These are phyloP conservation scores for Thryonomys swinderianus DNA, from an alignment of 2,113 vertebrate genomes.

Conservation along the genomic window DNA sequence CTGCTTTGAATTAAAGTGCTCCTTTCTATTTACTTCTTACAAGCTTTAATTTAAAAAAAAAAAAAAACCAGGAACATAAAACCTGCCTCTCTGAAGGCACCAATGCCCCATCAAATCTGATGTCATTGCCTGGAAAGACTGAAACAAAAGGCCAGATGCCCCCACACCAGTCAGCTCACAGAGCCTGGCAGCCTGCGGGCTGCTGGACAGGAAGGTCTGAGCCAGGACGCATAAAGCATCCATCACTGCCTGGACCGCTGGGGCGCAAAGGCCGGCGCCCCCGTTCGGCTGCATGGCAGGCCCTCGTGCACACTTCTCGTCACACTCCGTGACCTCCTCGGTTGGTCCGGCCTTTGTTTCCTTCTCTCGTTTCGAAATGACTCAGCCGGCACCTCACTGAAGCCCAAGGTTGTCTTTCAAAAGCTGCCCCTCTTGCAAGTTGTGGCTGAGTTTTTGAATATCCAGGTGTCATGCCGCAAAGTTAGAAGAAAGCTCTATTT, in stretches of 20 bases:
- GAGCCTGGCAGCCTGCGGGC: background rate
- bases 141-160: constrained; percentile 43
- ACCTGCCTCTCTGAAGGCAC: background rate
- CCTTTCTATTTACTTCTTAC: constrained; percentile 52
- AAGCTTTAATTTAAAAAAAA: constrained; percentile 39
- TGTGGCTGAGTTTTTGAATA: background rate
- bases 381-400: background rate
- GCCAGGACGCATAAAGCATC: background rate
- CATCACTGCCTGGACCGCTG: background rate
- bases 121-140: constrained; percentile 33
- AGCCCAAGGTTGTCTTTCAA: constrained; percentile 14
- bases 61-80: constrained; percentile 42
- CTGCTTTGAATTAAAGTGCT: constrained; percentile 15
- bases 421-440: constrained; percentile 1
- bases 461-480: background rate
- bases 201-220: background rate
- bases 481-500: background rate
- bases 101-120: constrained; percentile 50
- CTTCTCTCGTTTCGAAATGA: constrained; percentile 52
- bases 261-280: constrained; percentile 43
- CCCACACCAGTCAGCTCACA: background rate
- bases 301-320: constrained; percentile 34
- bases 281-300: background rate
- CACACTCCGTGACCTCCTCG: background rate
- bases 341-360: constrained; percentile 54